Evolutionary conservation across 2,113 vertebrate genomes (phyloP), one percentile per base, ranked within the genome.

Genomic region (Hoplias malabaricus): DNA sequence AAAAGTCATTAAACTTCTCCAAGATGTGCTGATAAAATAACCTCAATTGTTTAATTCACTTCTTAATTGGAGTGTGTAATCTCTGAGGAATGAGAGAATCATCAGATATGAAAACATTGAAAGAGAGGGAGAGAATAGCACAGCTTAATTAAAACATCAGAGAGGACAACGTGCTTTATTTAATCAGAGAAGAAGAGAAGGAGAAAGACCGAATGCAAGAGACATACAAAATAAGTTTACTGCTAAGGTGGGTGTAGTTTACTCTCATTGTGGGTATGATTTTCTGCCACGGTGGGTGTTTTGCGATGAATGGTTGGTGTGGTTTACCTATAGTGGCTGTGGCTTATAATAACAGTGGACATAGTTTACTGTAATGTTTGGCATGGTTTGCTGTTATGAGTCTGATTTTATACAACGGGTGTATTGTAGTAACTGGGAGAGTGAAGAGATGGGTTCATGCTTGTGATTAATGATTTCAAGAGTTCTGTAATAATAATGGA

Each of bases 1-100:
- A 48, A 78, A 87, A 87, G 89, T 89, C 92, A 92, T 93, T 89
- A 92, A 88, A 90, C 89, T 87, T 88, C 83, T 65, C 80, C 14
- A 83, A 88, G 91, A 91, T 90, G 84, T 81, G 76, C 82, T 62
- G 89, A 90, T 90, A 90, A 89, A 89, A 87, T 83, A 84, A 77
- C 84, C 77, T 68, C 87, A 89, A 88, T 88, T 87, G 84, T 88
- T 89, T 90, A 81, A 69, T 77, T 71, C 77, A 48, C 66, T 67
- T 62, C 66, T 75, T 88, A 91, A 90, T 89, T 87, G 86, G 86
- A 88, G 84, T 85, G 81, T 84, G 78, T 89, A 81, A 88, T 90
- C 84, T 85, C 76, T 74, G 81, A 61, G 74, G 82, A 84, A 75
- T 73, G 65, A 61, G 62, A 81, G 86, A 87, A 87, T 89, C 85